phyloP scores from a whole-genome alignment of 2,113 vertebrate species.

The Nansenia antarctica region DNA sequence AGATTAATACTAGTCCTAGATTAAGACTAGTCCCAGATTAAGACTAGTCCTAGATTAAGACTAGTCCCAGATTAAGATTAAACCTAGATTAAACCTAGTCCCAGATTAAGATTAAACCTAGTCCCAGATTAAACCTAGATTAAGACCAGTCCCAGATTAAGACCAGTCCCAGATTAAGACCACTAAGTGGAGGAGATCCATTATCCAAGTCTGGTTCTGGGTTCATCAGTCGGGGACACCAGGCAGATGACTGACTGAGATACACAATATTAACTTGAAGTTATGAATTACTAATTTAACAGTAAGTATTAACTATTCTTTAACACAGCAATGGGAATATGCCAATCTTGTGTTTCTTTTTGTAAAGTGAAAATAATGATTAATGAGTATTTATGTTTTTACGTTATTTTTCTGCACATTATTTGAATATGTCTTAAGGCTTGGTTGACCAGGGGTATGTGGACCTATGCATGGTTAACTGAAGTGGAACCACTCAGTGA shows the following conservation, averaged over 20 bases:
- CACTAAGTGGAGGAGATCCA: too few relatives aligned
- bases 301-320: background rate
- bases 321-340: conserved; percentile 19
- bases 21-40: too few relatives aligned
- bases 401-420: conserved; percentile 25
- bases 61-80: too few relatives aligned
- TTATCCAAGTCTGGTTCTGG: too few relatives aligned
- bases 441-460: background rate
- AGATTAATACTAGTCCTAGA: too few relatives aligned
- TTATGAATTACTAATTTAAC: background rate
- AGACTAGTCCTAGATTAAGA: too few relatives aligned
- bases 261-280: background rate
- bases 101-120: too few relatives aligned
- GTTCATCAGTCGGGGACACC: too few relatives aligned
- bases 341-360: conserved; percentile 30
- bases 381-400: conserved; percentile 40
- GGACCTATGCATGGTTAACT: conserved; percentile 13
- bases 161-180: too few relatives aligned
- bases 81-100: too few relatives aligned
- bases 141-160: too few relatives aligned
- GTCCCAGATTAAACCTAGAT: too few relatives aligned
- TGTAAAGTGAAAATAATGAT: background rate
- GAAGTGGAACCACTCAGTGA: conserved; percentile 12
- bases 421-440: conserved; percentile 18
- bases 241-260: background rate